Base-by-base conservation (phyloP, 2,888 invertebrate genomes). In the Strigamia crassipes region DNA sequence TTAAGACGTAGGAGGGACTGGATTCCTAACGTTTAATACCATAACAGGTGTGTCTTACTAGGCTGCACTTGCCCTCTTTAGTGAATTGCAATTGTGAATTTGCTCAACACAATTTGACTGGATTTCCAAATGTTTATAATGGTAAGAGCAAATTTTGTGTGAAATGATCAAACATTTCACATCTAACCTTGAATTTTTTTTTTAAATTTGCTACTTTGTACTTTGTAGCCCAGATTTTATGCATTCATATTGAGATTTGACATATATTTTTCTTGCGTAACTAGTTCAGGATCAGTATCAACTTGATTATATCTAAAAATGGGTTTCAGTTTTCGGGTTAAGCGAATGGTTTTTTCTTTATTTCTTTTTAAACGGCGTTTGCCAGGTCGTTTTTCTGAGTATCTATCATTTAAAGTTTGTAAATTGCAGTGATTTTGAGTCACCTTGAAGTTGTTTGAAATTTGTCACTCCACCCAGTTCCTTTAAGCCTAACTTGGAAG, bases 1-100 rank as follows among this genome's bases (percentile, higher is more conserved):
- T 51, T 51, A 51, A n/a, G 51, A n/a, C 51, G 51, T 51, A 51
- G 51, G 51, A 51, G 51, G 13, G 51, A 51, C 51, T 51, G 51
- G 10, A 51, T 51, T 51, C 51, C 51, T 3, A n/a, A 51, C 51
- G 51, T 51, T 51, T 51, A 51, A 51, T 51, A 51, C 51, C 51
- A 51, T 51, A 51, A 51, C 51, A 51, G 51, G 51, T 51, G 51
- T 51, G 51, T 51, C 51, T 13, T 10, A 34, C 51, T 4, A n/a
- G n/a, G 51, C n/a, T 51, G 51, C 51, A 4, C 51, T 51, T 51
- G 51, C 51, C 51, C 4, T 51, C 51, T 51, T 51, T n/a, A 13
- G 5, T 51, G 5, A 51, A 51, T 4, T 4, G 5, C 3, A 51
- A 2, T 51, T 51, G 13, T 51, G 51, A n/a, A 51, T n/a, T n/a